Evolutionary conservation across 2,888 invertebrate species (phyloP), one percentile per base, ranked within the genome.

Genomic region (Epirrhoe tristata): DNA sequence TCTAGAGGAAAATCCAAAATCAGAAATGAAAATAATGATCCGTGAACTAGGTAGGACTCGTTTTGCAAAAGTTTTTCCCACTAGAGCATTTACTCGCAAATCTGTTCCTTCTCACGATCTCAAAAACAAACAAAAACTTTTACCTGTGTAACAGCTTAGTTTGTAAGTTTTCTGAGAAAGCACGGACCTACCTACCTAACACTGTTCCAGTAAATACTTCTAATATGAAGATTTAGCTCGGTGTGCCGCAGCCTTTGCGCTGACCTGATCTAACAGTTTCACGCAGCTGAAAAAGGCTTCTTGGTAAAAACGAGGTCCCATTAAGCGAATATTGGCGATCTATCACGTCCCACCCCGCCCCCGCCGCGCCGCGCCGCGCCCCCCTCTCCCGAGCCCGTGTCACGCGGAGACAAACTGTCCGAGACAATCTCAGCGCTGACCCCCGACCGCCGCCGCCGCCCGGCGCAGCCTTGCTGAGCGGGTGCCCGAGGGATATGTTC

Each of bases 311-410:
- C 67, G 60, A 70, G 39, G 58, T 64, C 58, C 65, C 63, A 68
- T 69, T 66, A 67, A 64, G 72, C 63, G 70, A 72, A 72, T 72
- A 72, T 74, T 72, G 72, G 69, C 72, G 58, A 74, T 74, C 72
- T 67, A 72, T 74, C 74, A 70, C 58, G 67, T 63, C 66, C 63
- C 43, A 24, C 36, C 46, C 43, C 57, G 54, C 36, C 36, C 53
- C 54, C n/a, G 34, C 31, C 34, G 36, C 53, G 50, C 53, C 36
- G 39, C 24, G 51, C 55, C 53, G 53, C 63, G 53, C 7, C 54
- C 48, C 57, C 67, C 51, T 36, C 8, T 12, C 39, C 12, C 39
- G 12, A 24, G 39, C 7, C 39, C 39, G 39, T 12, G 53, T 8
- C 39, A 43, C 66, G 69, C 62, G 43, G 65, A 65, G 65, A 58